Base-by-base conservation (phyloP, 2,888 invertebrate species). In the Agonum fuliginosum region DNA sequence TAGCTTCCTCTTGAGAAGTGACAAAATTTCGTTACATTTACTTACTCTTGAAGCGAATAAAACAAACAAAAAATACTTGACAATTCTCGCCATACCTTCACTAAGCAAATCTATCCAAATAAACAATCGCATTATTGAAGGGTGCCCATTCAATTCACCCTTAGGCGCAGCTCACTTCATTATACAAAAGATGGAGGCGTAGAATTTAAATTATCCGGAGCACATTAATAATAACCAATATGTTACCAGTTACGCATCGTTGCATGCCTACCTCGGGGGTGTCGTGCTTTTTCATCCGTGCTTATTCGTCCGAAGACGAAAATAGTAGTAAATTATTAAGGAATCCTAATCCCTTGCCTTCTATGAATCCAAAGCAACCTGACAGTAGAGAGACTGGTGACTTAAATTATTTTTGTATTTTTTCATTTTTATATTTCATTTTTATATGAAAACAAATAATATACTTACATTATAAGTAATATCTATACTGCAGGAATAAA, bases 141-240 rank as follows among this genome's bases (percentile, higher is more conserved):
- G 58, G 58, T 30, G 14, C 6, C 24, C 58, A 73, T 73, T 73
- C 12, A 74, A 74, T 62, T 73, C 24, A 14, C 46, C 65, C 62
- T 17, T 6, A 10, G 46, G 65, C 17, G 10, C 24, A 27, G 46
- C 46, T 2, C 74, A 24, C 62, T 74, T 46, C 62, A 65, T 74
- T 58, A 74, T 19, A 74, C 27, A 74, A 74, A 46, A 27, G 20
- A 41, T 30, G 75, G 67, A 62, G 75, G 75, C 62, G 75, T 75
- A 30, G 75, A 75, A 67, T 75, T 75, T 75, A 75, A 75, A 75
- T 75, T 75, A 75, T 75, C 51, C 46, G 67, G 67, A 75, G 67
- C 67, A 75, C 75, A 75, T 75, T 75, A 75, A 67, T 75, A 75
- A 75, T 67, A 75, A 67, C 75, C 75, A 67, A 75, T 75, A 75